Evolutionary conservation across 2,113 vertebrate species (phyloP), one percentile per base, ranked within the genome.

Genomic region (Passer domesticus): DNA sequence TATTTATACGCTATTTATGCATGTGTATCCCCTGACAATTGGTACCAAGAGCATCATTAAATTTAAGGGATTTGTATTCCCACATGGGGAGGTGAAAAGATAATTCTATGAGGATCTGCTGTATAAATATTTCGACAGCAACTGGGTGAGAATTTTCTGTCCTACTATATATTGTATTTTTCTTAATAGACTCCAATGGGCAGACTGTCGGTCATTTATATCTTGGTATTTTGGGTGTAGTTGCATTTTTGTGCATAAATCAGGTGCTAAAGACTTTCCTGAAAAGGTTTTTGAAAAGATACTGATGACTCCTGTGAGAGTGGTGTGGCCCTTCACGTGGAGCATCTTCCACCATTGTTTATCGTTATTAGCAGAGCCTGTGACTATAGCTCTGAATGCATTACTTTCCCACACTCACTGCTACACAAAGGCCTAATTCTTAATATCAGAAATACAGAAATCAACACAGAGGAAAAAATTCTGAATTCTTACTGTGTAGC

Each of bases 21-120:
- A 24, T 74, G 14, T 60, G 28, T 86, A 44, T 94, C 70, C 67
- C 87, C 75, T 79, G 74, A 70, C 67, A 79, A 8, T 79, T 86
- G 11, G 6, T 82, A 87, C 82, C 59, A 63, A 91, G 86, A 83
- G 76, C 83, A 90, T 93, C 72, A 30, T 95, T 93, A 93, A 91
- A 85, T 93, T 87, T 86, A 83, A 89, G 55, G 64, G 43, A 63
- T 90, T 83, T 90, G 47, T 80, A 90, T 92, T 95, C 69, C 74
- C 81, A 72, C 80, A 72, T 2, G 5, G 50, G 74, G 92, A 75
- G 76, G 83, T 92, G 64, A 84, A 84, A 72, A 90, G 76, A 67
- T 62, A 86, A 24, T 80, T 93, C 60, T 90, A 33, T 74, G 80
- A 88, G 39, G 43, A 74, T 86, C 64, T 95, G 28, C 77, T 94